Evolutionary conservation across 2,888 invertebrate species (phyloP), one percentile per base, ranked within the genome.

Genomic region (Cephus spinipes): DNA sequence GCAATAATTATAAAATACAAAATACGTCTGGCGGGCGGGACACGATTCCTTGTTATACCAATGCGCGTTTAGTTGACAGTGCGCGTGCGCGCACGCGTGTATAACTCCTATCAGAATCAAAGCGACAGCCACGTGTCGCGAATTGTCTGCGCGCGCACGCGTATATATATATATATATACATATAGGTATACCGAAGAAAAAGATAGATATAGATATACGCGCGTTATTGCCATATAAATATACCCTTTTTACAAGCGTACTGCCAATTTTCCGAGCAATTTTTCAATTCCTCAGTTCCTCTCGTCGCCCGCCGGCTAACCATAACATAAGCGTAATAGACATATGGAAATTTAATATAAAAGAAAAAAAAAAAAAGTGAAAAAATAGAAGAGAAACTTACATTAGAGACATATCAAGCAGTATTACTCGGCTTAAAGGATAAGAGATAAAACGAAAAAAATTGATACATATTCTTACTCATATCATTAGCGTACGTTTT

Each of bases 381-480:
- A 78, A n/a, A 71, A 79, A 80, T 77, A 79, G 79, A 80, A 74
- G 80, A 80, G 69, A 73, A 73, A 84, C 87, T 85, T 89, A 89
- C 86, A 84, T 89, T 89, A 90, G 88, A 88, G 84, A 90, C 91
- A 91, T 91, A 91, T 91, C 91, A 90, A 90, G 86, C 90, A 90
- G 91, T 91, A 90, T 91, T 90, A 91, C 87, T 89, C 90, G 83
- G 86, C 88, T 89, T 83, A 85, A 86, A 81, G 75, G 79, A 78
- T 86, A 86, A 85, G 84, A 80, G 79, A 77, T 33, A 33, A 23
- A 71, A 79, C 81, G 79, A 79, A 68, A 80, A 6, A 12, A 79
- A 86, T 85, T 82, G 83, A 82, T 84, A 82, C 86, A 88, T 87
- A 88, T 89, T 87, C 86, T 87, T 82, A 85, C 82, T 86, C 90